Evolutionary conservation across 2,797 vertebrate species (phyloP), one percentile per base, ranked within the genome.

Genomic region (Hybognathus amarus): DNA sequence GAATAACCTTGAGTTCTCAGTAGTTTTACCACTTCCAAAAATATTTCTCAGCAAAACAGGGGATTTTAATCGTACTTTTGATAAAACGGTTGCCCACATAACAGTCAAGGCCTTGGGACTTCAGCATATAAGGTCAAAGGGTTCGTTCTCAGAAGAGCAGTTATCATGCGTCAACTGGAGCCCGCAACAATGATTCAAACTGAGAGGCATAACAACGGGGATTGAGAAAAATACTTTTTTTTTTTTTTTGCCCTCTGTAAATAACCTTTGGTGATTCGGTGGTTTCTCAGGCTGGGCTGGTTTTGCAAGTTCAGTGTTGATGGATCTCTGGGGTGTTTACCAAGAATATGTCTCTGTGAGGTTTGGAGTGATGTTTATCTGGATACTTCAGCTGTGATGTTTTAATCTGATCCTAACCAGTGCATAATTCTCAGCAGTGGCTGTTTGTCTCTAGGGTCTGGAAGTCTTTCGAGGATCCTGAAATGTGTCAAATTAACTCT

Each of bases 61-160:
- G 40, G 73, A 85, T 90, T 87, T 91, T 87, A 91, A 89, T 89
- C 85, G 54, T 86, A 77, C 80, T 91, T 83, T 80, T 88, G 87
- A 91, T 88, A 85, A 73, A 87, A 77, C 20, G 1, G 30, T 69
- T 87, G 82, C 77, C 88, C 85, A 91, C 89, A 85, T 89, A 91
- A 89, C 88, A 89, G 88, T 90, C 81, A 82, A 85, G 64, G 83
- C 66, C 54, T 63, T n/a, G 80, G 64, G 70, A 75, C 87, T 84
- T 85, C 85, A 70, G 86, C 88, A 87, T 69, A 83, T 71, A 73
- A 79, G 77, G 90, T 91, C 89, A 91, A 81, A 77, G 74, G n/a
- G 89, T 93, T 93, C 38, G 83, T 85, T 85, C 85, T 90, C 78
- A 69, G 69, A 56, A 88, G 74, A 85, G 86, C 68, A 73, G 89